These are phyloP conservation scores for Cryptoprocta ferox DNA, from an alignment of 2,797 vertebrate species.

Conservation along the genomic window DNA sequence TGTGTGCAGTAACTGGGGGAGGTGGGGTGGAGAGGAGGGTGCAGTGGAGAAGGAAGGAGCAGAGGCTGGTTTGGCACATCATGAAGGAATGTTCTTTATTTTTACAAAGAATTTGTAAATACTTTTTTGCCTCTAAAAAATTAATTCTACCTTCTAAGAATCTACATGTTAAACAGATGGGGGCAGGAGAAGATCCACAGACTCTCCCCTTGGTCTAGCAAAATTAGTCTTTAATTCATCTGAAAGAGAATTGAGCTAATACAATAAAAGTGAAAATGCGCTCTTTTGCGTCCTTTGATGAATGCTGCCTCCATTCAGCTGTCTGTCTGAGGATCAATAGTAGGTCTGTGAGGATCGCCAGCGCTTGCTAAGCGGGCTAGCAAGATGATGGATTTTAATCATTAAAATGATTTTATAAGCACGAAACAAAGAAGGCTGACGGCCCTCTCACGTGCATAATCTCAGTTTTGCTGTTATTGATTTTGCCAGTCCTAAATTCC, in stretches of 20 bases:
- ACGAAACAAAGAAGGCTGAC: slow-evolving; percentile 79
- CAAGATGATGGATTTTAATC: slow-evolving; percentile 80
- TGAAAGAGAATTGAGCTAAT: slow-evolving; percentile 65
- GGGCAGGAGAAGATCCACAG: slow-evolving; percentile 63
- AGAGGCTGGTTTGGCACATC: slow-evolving; percentile 67
- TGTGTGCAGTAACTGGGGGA: slow-evolving; percentile 31
- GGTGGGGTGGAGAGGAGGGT: not conserved
- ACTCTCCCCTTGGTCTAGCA: not conserved
- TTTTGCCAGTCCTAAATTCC: slow-evolving; percentile 43
- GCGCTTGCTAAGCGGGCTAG: not conserved
- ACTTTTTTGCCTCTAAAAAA: slow-evolving; percentile 78
- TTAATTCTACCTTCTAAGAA: slow-evolving; percentile 69
- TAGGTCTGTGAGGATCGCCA: slow-evolving; percentile 43
- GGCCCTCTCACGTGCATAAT: slow-evolving; percentile 51
- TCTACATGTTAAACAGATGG: slow-evolving; percentile 51
- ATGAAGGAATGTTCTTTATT: slow-evolving; percentile 84
- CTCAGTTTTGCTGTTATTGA: slow-evolving; percentile 71
- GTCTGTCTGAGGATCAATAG: slow-evolving; percentile 70
- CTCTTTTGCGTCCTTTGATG: not conserved
- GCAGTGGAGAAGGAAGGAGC: slow-evolving; percentile 46
- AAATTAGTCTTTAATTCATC: slow-evolving; percentile 78
- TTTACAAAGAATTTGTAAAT: slow-evolving; percentile 82
- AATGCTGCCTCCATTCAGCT: not conserved
- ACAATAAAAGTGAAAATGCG: slow-evolving; percentile 56
- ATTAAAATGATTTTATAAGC: slow-evolving; percentile 81